A percentile compares a stretch with the other conserved stretches of the same genome.
These are phyloP conservation scores for Campylorhamphus procurvoides DNA, from an alignment of 2,113 vertebrate species.

Conservation along the genomic window DNA sequence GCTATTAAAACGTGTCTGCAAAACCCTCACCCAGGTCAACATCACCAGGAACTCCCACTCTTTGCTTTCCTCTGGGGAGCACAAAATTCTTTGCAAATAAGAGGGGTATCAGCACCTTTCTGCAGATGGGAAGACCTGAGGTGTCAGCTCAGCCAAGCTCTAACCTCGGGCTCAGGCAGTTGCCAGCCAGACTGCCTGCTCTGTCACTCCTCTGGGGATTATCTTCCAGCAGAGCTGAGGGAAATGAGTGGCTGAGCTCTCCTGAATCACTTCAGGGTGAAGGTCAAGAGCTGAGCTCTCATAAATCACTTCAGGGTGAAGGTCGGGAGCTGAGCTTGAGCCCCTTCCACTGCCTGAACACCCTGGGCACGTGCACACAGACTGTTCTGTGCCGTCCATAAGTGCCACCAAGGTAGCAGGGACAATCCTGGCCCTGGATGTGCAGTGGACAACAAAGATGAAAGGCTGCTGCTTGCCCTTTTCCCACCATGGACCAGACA, in stretches of 20 bases:
- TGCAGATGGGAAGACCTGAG: background rate
- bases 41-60: background rate
- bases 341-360: background rate
- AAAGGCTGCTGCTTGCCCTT: background rate
- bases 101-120: background rate
- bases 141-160: background rate
- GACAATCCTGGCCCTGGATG: background rate
- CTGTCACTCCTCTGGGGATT: background rate
- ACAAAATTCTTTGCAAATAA: background rate
- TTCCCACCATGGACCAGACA: background rate
- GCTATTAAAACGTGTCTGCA: background rate
- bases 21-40: background rate
- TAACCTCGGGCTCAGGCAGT: background rate
- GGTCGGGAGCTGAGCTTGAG: background rate
- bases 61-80: background rate
- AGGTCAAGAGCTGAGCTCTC: background rate
- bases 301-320: background rate
- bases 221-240: background rate
- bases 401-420: background rate
- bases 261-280: background rate
- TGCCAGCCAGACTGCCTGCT: background rate
- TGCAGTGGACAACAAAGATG: background rate
- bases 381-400: fast-evolving
- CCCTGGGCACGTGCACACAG: fast-evolving
- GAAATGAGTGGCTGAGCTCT: background rate